A percentile compares a stretch with the other conserved stretches of the same genome.
phyloP scores from a whole-genome alignment of 2,888 invertebrate species.

The Ischnus inquisitorius region DNA sequence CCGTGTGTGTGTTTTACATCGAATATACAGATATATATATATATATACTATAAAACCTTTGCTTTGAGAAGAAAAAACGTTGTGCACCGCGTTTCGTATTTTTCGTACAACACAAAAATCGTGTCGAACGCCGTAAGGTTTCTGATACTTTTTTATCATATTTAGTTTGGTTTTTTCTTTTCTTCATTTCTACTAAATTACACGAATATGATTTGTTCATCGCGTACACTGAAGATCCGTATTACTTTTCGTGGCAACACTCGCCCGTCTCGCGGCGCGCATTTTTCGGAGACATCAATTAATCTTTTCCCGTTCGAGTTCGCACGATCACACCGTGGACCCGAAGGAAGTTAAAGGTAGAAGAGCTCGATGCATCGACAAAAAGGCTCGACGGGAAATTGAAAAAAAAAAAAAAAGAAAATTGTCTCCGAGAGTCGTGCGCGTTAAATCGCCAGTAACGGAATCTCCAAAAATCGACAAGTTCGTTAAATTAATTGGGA shows the following conservation, averaged over 20 bases:
- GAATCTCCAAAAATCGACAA: slow-evolving; percentile 5
- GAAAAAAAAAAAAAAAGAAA: slow-evolving; percentile 16
- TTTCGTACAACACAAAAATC: slow-evolving; percentile 51
- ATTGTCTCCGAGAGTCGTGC: slow-evolving; percentile 4
- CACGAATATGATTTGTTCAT: slow-evolving; percentile 44
- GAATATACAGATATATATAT: no score
- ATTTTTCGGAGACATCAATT: slow-evolving; percentile 19
- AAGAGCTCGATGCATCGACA: slow-evolving; percentile 30
- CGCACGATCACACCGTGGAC: not conserved
- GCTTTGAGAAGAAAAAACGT: slow-evolving; percentile 39
- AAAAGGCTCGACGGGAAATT: slow-evolving; percentile 51
- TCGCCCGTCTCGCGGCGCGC: slow-evolving; percentile 1
- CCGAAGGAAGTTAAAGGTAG: slow-evolving; percentile 25
- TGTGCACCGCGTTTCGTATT: slow-evolving; percentile 46
- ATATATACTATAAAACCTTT: slow-evolving; percentile 48
- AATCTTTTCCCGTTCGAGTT: not conserved
- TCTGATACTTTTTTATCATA: not conserved
- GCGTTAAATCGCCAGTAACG: slow-evolving; percentile 21
- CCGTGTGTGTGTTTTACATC: slow-evolving; percentile 34
- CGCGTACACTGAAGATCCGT: slow-evolving; percentile 32
- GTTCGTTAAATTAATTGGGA: slow-evolving; percentile 24
- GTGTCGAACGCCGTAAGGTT: slow-evolving; percentile 36
- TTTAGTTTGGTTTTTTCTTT: not conserved
- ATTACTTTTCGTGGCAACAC: slow-evolving; percentile 26
- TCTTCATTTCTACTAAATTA: not conserved